Percentiles rank a stretch among this genome's conserved stretches.
Evolutionary conservation across 2,888 invertebrate species (phyloP).

Genomic region (Pollenia labialis): DNA sequence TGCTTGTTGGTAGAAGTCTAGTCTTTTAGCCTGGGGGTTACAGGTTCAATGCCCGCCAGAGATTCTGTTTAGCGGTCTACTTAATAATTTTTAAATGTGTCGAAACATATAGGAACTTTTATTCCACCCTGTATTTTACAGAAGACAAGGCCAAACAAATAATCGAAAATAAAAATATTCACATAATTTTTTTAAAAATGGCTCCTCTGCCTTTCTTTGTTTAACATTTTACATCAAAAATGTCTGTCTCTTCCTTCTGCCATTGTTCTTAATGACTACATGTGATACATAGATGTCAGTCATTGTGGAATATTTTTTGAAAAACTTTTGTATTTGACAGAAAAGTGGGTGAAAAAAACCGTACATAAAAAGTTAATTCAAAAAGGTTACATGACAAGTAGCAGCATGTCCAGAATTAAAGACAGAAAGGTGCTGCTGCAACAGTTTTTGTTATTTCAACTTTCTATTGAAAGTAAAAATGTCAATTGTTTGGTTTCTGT

Average conservation of each 20-base stretch:
- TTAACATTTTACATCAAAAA: not conserved
- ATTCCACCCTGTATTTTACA: too few species aligned
- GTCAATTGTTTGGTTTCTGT: constrained; percentile 40
- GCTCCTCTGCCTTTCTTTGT: not conserved
- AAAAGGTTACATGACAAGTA: constrained; percentile 40
- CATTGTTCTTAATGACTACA: constrained; percentile 28
- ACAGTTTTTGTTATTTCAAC: constrained; percentile 6
- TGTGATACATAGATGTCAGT: constrained; percentile 61
- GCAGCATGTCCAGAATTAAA: constrained; percentile 15
- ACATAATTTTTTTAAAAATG: constrained; percentile 4
- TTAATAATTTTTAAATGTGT: too few species aligned
- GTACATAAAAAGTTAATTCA: not conserved
- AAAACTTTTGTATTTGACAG: not conserved
- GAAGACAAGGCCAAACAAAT: too few species aligned
- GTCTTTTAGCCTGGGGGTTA: too few species aligned
- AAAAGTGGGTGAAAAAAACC: not conserved
- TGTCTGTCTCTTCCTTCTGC: not conserved
- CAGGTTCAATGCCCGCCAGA: too few species aligned
- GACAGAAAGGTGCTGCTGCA: constrained; percentile 3
- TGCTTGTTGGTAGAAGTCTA: too few species aligned
- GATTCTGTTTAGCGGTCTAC: too few species aligned
- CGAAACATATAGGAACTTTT: too few species aligned
- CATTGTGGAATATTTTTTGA: constrained; percentile 19
- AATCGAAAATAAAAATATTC: too few species aligned
- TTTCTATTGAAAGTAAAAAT: constrained; percentile 34